Percentiles rank a stretch among this genome's conserved stretches.
Conservation (phyloP, 35 echinoderm and acorn worm species). For the Ophiothrix spiculata region DNA sequence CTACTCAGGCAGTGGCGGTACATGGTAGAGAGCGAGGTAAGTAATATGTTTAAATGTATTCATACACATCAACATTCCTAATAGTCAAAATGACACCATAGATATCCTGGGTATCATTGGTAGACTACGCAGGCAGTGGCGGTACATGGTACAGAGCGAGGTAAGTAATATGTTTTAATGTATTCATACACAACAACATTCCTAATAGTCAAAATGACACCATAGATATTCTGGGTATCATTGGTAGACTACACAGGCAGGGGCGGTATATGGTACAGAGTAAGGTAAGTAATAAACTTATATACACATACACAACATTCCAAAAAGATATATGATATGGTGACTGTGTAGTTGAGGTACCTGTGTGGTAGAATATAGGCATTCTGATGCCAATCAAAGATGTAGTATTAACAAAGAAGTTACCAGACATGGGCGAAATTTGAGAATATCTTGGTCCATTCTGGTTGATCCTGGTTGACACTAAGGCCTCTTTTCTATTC, state of each 20-base stretch:
- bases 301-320: not conserved
- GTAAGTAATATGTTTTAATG: slow-evolving; percentile 15
- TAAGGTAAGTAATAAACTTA: slow-evolving; percentile 33
- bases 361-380: not conserved
- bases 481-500: no score
- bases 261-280: slow-evolving; percentile 75
- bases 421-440: no score
- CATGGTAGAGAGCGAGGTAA: slow-evolving; percentile 5
- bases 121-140: slow-evolving; percentile 46
- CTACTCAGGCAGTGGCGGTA: slow-evolving; percentile 41
- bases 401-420: no score
- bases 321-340: not conserved
- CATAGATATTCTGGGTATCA: slow-evolving; percentile 27
- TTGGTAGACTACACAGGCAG: slow-evolving; percentile 42
- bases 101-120: slow-evolving; percentile 40
- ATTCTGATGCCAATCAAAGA: not conserved
- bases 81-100: not conserved
- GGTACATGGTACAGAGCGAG: slow-evolving; percentile 74
- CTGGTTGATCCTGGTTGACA: no score
- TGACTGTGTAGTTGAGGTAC: not conserved
- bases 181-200: not conserved
- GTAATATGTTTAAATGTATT: not conserved
- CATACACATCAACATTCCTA: not conserved
- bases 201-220: not conserved
- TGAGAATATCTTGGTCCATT: no score